Base-by-base conservation (phyloP, 2,888 invertebrate genomes). In the Drosophila subsilvestris region DNA sequence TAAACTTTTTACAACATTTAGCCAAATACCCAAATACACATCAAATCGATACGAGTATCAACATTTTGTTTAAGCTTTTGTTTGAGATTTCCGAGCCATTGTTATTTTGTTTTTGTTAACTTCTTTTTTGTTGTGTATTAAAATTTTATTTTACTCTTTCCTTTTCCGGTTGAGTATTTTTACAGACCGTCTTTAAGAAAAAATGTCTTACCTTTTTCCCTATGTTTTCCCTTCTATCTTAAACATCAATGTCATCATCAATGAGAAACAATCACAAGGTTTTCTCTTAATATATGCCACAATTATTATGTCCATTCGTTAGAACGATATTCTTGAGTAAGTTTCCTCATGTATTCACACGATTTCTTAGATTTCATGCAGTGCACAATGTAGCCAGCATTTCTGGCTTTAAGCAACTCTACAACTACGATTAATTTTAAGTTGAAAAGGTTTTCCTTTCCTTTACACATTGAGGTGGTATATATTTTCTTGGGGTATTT, bases 211-310 rank as follows among this genome's bases (percentile, higher is more conserved):
- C 37, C 37, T 32, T 32, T 14, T 50, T 71, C 32, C 53, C 63
- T 9, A 58, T 45, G 47, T 18, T 37, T 47, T 57, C 12, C 61
- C 61, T 66, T 66, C 65, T 25, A 65, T 1, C 27, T 2, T 14
- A 32, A 66, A 55, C 65, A 71, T 42, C 48, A 68, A 45, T 71
- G 56, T 57, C 37, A 61, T 49, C 78, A 69, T 88, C 74, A 89
- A 85, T 80, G 79, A 79, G 79, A 88, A 89, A 89, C 89, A 85
- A 88, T 88, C 88, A 88, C 88, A 88, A 88, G 86, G 79, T 81
- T 86, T 70, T 74, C 76, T 70, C 65, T 71, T 53, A 44, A 56
- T 83, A 55, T 59, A 57, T 50, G 27, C 63, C 45, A 66, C 51
- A 32, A 59, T 60, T 57, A 57, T 37, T 54, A 69, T 51, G 22